Evolutionary conservation across 1,140 invertebrate species (phyloP).

Genomic region (Hermetia illucens): DNA sequence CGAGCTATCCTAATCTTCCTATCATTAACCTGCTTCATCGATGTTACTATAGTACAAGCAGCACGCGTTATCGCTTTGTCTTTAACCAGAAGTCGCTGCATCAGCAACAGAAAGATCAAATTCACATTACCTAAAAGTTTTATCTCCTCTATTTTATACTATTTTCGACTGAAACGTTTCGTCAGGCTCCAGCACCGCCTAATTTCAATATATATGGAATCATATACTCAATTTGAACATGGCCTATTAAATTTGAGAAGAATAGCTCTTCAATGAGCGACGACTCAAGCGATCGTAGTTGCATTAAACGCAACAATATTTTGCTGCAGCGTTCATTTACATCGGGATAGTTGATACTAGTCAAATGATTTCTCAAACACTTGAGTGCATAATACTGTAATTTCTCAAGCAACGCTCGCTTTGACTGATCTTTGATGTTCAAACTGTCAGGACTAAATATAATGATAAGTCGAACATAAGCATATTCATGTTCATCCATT

Average conservation of each 20-base stretch:
- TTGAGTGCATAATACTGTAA: conserved; percentile 18
- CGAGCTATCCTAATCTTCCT: too few species aligned
- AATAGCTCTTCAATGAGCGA: conserved; percentile 79
- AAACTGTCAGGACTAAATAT: conserved; percentile 42
- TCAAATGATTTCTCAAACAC: conserved; percentile 11
- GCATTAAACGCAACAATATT: conserved; percentile 51
- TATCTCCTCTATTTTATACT: too few species aligned
- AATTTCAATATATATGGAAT: conserved; percentile 85
- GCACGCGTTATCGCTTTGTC: too few species aligned
- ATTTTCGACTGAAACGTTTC: too few species aligned
- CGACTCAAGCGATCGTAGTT: conserved; percentile 61
- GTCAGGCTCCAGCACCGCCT: conserved; percentile 35
- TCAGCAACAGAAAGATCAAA: too few species aligned
- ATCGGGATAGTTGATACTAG: not conserved
- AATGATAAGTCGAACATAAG: conserved; percentile 70
- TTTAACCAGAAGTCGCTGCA: too few species aligned
- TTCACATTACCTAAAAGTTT: too few species aligned
- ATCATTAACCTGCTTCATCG: too few species aligned
- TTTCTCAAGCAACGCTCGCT: conserved; percentile 11
- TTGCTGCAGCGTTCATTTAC: conserved; percentile 16
- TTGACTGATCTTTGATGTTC: conserved; percentile 15
- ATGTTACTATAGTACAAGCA: too few species aligned
- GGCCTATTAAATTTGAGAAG: conserved; percentile 78
- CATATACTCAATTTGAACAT: conserved; percentile 80
- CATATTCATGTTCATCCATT: conserved; percentile 69